phyloP scores from a whole-genome alignment of 53 echinoderm and acorn worm species.

The Patiria pectinifera region DNA sequence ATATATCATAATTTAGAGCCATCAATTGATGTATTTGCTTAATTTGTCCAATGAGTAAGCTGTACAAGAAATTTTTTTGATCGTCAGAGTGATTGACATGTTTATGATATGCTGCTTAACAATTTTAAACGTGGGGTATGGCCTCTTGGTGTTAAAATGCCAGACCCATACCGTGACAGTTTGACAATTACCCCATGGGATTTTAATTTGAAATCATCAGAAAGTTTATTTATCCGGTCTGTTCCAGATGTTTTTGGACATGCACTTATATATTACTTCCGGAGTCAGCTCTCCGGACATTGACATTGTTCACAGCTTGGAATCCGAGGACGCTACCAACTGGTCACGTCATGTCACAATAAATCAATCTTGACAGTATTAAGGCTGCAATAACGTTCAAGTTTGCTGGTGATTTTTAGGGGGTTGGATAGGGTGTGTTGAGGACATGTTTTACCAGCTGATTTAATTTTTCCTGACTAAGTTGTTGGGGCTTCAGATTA shows the following conservation, averaged over 20 bases:
- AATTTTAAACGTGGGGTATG: not conserved
- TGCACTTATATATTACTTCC: not conserved
- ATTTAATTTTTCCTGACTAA: no score
- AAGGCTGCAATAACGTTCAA: no score
- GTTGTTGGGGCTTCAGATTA: no score
- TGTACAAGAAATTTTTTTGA: not conserved
- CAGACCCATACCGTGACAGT: not conserved
- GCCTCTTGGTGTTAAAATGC: not conserved
- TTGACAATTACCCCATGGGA: not conserved
- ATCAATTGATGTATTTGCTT: no score
- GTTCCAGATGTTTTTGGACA: not conserved
- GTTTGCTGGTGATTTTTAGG: no score
- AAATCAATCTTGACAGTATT: no score
- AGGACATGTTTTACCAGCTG: no score
- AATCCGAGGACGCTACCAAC: not conserved
- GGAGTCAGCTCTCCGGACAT: not conserved
- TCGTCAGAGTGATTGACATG: not conserved
- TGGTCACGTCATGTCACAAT: not conserved
- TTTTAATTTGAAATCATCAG: not conserved
- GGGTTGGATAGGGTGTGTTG: no score
- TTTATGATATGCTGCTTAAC: not conserved
- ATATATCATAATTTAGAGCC: no score
- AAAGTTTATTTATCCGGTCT: not conserved
- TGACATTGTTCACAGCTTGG: not conserved
- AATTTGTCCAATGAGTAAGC: no score